These are phyloP conservation scores for Nomada fucata DNA, from an alignment of 2,888 invertebrate genomes.

Conservation along the genomic window DNA sequence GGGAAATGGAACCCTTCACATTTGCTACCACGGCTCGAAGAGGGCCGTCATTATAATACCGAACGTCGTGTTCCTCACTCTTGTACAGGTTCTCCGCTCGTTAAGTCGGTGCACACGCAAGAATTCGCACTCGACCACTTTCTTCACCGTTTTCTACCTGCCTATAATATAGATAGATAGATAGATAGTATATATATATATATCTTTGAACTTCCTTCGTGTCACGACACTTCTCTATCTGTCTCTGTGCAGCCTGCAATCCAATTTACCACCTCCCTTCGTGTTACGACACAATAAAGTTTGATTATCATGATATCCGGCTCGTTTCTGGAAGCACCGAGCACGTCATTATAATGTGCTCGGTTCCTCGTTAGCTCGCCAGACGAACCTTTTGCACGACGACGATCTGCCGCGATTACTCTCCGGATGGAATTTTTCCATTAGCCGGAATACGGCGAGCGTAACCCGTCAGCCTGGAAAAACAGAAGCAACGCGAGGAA, in stretches of 20 bases:
- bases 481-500: slow-evolving; percentile 10
- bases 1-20: slow-evolving; percentile 67
- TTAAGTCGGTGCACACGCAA: slow-evolving; percentile 61
- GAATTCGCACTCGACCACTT: slow-evolving; percentile 71
- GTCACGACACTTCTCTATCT: slow-evolving; percentile 45
- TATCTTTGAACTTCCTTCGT: slow-evolving; percentile 60
- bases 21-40: slow-evolving; percentile 63
- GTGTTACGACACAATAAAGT: slow-evolving; percentile 61
- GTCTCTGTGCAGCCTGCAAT: slow-evolving; percentile 47
- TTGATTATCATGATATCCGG: slow-evolving; percentile 61
- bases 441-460: slow-evolving; percentile 41
- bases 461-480: slow-evolving; percentile 1
- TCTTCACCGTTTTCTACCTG: slow-evolving; percentile 45
- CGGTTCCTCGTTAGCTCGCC: slow-evolving; percentile 60
- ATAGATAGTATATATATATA: too few relatives aligned
- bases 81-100: slow-evolving; percentile 53
- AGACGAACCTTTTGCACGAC: slow-evolving; percentile 53
- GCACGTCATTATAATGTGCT: slow-evolving; percentile 69
- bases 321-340: slow-evolving; percentile 48
- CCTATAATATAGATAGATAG: neutral
- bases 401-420: slow-evolving; percentile 49
- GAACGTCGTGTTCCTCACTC: slow-evolving; percentile 43
- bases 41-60: slow-evolving; percentile 71
- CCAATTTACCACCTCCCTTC: slow-evolving; percentile 56
- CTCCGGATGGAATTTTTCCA: slow-evolving; percentile 53